Conservation (phyloP, 2,888 invertebrate genomes). For the Vannuccia rotundouncinata region DNA sequence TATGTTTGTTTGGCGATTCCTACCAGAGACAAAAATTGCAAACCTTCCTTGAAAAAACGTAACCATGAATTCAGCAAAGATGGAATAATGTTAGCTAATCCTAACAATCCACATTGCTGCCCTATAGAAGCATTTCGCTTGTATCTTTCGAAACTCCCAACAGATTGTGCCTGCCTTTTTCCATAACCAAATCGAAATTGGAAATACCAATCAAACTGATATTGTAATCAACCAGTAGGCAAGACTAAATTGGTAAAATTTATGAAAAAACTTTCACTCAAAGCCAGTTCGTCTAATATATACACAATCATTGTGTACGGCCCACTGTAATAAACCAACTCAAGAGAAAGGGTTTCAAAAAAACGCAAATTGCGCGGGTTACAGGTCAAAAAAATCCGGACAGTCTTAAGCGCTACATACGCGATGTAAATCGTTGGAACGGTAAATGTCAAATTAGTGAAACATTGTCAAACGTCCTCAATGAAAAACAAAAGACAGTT, state of each 20-base stretch:
- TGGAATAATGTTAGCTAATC: slow-evolving; percentile 21
- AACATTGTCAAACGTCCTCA: slow-evolving; percentile 8
- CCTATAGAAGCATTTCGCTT: slow-evolving; percentile 20
- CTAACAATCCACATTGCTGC: neutral
- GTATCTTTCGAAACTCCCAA: slow-evolving; percentile 15
- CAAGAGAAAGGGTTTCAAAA: slow-evolving; percentile 18
- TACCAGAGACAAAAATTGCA: neutral
- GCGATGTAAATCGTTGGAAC: slow-evolving; percentile 16
- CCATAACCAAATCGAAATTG: slow-evolving; percentile 8
- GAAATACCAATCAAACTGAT: slow-evolving; percentile 1
- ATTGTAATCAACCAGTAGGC: slow-evolving; percentile 17
- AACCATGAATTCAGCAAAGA: slow-evolving; percentile 14
- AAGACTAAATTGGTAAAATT: slow-evolving; percentile 9
- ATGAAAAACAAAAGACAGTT: neutral
- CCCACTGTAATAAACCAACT: slow-evolving; percentile 22
- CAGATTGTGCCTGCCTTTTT: slow-evolving; percentile 24
- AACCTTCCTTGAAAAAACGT: slow-evolving; percentile 1
- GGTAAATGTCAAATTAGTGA: slow-evolving; percentile 19
- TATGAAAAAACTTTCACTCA: slow-evolving; percentile 9
- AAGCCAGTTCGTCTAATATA: too few species aligned
- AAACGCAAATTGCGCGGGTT: slow-evolving; percentile 17
- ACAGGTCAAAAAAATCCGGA: neutral
- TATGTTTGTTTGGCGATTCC: slow-evolving; percentile 21
- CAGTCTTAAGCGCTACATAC: neutral
- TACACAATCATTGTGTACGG: too few species aligned